A percentile compares a stretch with the other conserved stretches of the same genome.
phyloP scores from a whole-genome alignment of 2,888 invertebrate species.

The Amblyjoppa proteus region DNA sequence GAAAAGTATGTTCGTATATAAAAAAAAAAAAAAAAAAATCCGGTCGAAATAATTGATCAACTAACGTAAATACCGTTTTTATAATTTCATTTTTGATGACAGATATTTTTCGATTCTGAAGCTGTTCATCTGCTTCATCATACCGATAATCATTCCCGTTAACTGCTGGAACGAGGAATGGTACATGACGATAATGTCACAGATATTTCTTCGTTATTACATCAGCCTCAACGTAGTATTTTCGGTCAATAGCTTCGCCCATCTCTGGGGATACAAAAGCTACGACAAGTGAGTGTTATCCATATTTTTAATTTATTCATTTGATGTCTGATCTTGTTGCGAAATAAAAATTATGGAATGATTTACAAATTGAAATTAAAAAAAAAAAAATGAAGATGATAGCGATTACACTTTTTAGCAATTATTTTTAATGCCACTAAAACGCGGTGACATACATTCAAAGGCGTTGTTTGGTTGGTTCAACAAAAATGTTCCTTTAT shows the following conservation, averaged over 20 bases:
- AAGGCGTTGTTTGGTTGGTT: too few species aligned
- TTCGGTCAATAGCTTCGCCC: constrained; percentile 88
- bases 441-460: too few species aligned
- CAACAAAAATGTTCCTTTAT: too few species aligned
- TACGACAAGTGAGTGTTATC: constrained; percentile 79
- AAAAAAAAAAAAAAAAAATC: background rate
- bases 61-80: background rate
- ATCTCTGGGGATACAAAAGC: constrained; percentile 82
- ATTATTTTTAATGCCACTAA: background rate
- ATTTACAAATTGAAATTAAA: background rate
- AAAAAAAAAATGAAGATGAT: background rate
- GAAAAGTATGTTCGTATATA: constrained; percentile 80
- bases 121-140: constrained; percentile 86
- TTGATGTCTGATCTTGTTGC: background rate
- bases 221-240: constrained; percentile 87
- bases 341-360: background rate
- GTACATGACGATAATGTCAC: constrained; percentile 84
- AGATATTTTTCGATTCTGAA: constrained; percentile 86
- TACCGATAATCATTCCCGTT: constrained; percentile 87
- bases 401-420: background rate
- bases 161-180: constrained; percentile 87
- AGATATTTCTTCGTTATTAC: constrained; percentile 86
- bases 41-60: background rate
- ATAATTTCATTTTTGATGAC: constrained; percentile 49
- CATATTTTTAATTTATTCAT: background rate